These are phyloP conservation scores for Alethe castanea DNA, from an alignment of 2,113 vertebrate genomes.

Conservation along the genomic window DNA sequence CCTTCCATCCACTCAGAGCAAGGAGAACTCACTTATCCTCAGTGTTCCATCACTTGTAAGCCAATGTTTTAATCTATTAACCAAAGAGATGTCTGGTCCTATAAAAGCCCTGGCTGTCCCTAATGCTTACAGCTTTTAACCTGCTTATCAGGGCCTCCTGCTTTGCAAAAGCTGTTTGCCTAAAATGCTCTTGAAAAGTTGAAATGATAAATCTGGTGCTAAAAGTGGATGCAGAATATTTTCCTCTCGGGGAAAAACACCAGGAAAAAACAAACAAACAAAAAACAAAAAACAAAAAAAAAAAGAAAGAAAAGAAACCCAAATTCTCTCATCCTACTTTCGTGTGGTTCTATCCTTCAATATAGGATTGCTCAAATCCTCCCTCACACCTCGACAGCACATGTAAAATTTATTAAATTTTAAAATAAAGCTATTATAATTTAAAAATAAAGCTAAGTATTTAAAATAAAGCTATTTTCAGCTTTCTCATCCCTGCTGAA, in stretches of 20 bases:
- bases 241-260: background rate
- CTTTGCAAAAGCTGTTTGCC: conserved; percentile 56
- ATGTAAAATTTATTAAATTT: background rate
- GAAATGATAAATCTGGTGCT: conserved; percentile 56
- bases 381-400: background rate
- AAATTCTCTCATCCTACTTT: conserved; percentile 60
- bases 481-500: background rate
- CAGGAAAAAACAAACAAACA: background rate
- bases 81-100: background rate
- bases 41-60: background rate
- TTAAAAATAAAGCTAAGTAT: too few relatives aligned
- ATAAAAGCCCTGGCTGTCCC: conserved; percentile 3
- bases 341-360: conserved; percentile 35
- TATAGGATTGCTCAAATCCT: background rate
- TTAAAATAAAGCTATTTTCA: background rate
- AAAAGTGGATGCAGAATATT: conserved; percentile 23
- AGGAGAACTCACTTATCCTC: conserved; percentile 4
- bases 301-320: background rate
- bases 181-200: conserved; percentile 51
- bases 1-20: background rate
- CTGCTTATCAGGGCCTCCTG: conserved; percentile 44
- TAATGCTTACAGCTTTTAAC: conserved; percentile 63
- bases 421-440: too few relatives aligned
- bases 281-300: too few relatives aligned
- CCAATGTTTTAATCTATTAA: conserved; percentile 24